These are phyloP conservation scores for Cotesia glomerata DNA, from an alignment of 1,140 invertebrate species.

Conservation along the genomic window DNA sequence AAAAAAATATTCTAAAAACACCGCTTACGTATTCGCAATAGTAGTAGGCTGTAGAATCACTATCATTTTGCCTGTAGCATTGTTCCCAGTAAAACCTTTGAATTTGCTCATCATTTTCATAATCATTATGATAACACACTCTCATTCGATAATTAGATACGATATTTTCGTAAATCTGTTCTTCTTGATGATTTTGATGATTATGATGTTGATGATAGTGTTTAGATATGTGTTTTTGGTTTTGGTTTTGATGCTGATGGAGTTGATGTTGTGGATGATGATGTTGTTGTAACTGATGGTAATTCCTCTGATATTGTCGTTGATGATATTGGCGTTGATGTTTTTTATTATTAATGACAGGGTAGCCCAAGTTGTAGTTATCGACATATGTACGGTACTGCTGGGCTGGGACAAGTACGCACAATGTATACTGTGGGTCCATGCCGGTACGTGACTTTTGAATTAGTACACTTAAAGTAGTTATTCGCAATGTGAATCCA, in stretches of 20 bases:
- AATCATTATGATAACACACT: conserved; percentile 62
- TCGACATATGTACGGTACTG: conserved; percentile 59
- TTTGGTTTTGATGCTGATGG: conserved; percentile 11
- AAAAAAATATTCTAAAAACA: conserved; percentile 4
- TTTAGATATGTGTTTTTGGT: conserved; percentile 2
- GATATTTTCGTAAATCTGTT: conserved; percentile 60
- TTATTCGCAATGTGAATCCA: conserved; percentile 5
- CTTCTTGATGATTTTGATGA: conserved; percentile 44
- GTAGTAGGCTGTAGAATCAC: conserved; percentile 59
- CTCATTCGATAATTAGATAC: conserved; percentile 60
- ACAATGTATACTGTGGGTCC: conserved; percentile 62
- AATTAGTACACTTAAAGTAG: conserved; percentile 24
- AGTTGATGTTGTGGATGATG: conserved; percentile 30
- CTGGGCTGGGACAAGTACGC: conserved; percentile 61
- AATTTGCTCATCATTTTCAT: conserved; percentile 62
- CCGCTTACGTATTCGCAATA: conserved; percentile 63
- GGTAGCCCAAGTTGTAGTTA: conserved; percentile 27
- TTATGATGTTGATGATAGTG: conserved; percentile 25
- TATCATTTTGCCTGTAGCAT: conserved; percentile 55
- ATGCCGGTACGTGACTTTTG: conserved; percentile 48
- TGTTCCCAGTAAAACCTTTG: conserved; percentile 63
- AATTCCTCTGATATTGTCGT: conserved; percentile 25
- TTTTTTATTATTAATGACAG: conserved; percentile 18
- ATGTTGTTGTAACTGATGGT: conserved; percentile 25
- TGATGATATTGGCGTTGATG: conserved; percentile 41